Conservation (phyloP, 2,888 invertebrate genomes). For the Scaptomyza polygonia region DNA sequence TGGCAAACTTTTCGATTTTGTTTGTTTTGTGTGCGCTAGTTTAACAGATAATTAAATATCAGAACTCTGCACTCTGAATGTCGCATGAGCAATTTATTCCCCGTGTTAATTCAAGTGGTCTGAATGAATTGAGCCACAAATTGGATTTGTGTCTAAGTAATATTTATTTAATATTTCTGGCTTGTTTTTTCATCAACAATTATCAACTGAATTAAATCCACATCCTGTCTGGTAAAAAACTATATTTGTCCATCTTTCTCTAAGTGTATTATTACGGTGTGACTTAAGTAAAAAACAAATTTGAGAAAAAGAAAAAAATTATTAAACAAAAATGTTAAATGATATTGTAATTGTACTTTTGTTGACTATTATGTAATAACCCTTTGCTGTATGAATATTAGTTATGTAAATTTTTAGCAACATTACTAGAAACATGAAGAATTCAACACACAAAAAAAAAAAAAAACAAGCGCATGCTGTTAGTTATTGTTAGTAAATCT, state of each 20-base stretch:
- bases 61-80: conserved; percentile 38
- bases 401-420: conserved; percentile 71
- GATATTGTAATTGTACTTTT: conserved; percentile 75
- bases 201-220: conserved; percentile 6
- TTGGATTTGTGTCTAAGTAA: conserved; percentile 65
- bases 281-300: conserved; percentile 42
- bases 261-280: conserved; percentile 20
- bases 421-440: conserved; percentile 33
- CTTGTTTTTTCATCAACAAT: conserved; percentile 55
- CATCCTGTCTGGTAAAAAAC: conserved; percentile 50
- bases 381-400: conserved; percentile 79
- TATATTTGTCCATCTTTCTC: conserved; percentile 43
- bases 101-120: conserved; percentile 23
- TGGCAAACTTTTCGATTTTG: conserved; percentile 60
- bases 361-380: conserved; percentile 81
- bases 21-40: conserved; percentile 75
- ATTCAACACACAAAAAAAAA: conserved; percentile 30
- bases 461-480: conserved; percentile 58
- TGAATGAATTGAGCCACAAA: conserved; percentile 7
- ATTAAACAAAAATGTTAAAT: conserved; percentile 37
- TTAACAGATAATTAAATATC: conserved; percentile 27
- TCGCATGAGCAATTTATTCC: conserved; percentile 55
- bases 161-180: conserved; percentile 25
- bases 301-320: conserved; percentile 23
- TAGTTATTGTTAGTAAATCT: conserved; percentile 77